Conservation (phyloP, 1,140 invertebrate genomes). For the Neodiprion pinetum region DNA sequence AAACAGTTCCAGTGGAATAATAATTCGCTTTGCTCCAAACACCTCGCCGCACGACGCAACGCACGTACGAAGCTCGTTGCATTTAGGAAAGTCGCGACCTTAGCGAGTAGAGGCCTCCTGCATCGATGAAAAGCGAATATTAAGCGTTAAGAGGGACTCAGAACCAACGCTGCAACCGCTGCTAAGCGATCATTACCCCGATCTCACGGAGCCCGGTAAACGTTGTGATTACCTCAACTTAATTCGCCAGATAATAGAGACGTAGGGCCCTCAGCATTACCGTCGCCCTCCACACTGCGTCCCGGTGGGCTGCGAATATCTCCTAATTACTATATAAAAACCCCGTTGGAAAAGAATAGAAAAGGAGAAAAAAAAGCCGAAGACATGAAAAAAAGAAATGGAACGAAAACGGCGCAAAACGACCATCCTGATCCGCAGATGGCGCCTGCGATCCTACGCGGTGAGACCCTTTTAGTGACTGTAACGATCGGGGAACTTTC, state of each 20-base stretch:
- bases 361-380: background rate
- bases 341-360: slow-evolving; percentile 6
- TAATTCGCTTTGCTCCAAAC: no score
- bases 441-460: background rate
- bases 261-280: slow-evolving; percentile 22
- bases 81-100: background rate
- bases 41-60: background rate
- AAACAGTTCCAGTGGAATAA: no score
- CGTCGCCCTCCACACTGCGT: background rate
- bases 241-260: slow-evolving; percentile 45
- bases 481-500: no score
- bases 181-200: slow-evolving; percentile 7
- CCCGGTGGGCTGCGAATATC: slow-evolving; percentile 26
- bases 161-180: background rate
- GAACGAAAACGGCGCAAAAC: background rate
- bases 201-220: background rate
- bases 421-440: background rate
- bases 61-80: background rate
- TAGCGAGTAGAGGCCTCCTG: background rate
- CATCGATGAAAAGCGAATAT: background rate
- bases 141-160: background rate
- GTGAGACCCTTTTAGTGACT: no score
- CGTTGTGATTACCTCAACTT: slow-evolving; percentile 40
- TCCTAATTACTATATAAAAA: slow-evolving; percentile 44
- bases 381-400: background rate